Percentiles rank a stretch among this genome's conserved stretches.
phyloP scores from a whole-genome alignment of 2,888 invertebrate species.

The Cheilosia vernalis region DNA sequence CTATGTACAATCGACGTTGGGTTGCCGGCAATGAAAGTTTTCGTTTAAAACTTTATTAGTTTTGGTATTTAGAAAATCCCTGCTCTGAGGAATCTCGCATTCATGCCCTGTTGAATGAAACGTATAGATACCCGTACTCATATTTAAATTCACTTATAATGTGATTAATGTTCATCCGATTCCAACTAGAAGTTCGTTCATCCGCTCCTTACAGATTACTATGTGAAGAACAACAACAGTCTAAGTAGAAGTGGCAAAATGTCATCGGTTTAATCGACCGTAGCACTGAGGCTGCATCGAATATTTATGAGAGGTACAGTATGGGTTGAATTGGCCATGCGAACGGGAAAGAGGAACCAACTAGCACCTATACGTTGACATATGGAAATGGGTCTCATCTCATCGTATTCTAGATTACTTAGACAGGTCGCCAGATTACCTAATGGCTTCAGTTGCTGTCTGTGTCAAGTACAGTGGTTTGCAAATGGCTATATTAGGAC shows the following conservation, averaged over 20 bases:
- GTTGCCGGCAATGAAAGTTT: conserved; percentile 13
- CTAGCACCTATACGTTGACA: conserved; percentile 33
- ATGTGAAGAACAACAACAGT: conserved; percentile 61
- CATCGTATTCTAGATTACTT: conserved; percentile 40
- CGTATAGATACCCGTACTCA: neutral
- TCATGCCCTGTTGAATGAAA: conserved; percentile 9
- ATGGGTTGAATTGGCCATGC: conserved; percentile 30
- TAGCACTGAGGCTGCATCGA: conserved; percentile 64
- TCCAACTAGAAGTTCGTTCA: conserved; percentile 51
- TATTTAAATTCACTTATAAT: conserved; percentile 56
- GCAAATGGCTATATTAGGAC: conserved; percentile 49
- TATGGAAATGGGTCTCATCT: conserved; percentile 46
- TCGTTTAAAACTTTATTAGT: conserved; percentile 26
- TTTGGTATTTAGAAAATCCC: conserved; percentile 10
- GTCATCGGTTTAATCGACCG: conserved; percentile 71
- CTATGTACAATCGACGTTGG: neutral
- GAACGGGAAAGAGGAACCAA: neutral
- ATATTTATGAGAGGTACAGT: conserved; percentile 68
- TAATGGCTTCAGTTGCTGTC: conserved; percentile 57
- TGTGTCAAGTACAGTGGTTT: conserved; percentile 61
- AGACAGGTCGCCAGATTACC: conserved; percentile 60
- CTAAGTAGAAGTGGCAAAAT: conserved; percentile 62
- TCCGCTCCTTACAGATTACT: conserved; percentile 59
- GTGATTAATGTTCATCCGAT: conserved; percentile 57
- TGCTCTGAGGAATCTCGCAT: neutral